Evolutionary conservation across 2,797 vertebrate species (phyloP).

Genomic region (Myiotriccus ornatus): DNA sequence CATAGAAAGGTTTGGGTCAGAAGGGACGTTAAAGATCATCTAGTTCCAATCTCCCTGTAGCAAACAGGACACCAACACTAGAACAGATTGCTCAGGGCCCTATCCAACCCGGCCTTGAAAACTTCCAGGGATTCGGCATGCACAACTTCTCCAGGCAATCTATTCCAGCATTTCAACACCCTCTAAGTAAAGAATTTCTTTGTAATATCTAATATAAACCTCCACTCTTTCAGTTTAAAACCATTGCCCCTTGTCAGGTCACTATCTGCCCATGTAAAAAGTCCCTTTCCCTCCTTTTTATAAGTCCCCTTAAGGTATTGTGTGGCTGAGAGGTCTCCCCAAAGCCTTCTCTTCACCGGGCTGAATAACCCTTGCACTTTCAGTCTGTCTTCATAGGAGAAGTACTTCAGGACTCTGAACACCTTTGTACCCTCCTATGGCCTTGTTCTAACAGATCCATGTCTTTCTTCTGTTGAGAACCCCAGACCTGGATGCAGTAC

Average conservation of each 20-base stretch:
- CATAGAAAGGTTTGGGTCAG: neutral
- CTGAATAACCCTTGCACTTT: neutral
- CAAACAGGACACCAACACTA: neutral
- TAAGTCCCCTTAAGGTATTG: neutral
- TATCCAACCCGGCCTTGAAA: neutral
- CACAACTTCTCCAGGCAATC: neutral
- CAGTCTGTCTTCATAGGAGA: accelerated
- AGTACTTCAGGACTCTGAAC: neutral
- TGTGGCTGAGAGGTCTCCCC: neutral
- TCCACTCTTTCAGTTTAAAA: neutral
- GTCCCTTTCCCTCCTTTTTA: neutral
- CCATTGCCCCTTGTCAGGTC: neutral
- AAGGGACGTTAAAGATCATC: neutral
- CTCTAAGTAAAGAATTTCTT: neutral
- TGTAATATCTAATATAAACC: neutral
- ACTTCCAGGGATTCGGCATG: neutral
- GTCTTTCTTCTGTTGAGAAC: neutral
- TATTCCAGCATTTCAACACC: neutral
- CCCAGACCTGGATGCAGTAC: neutral
- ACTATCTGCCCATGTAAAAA: neutral
- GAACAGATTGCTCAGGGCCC: accelerated
- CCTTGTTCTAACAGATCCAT: neutral
- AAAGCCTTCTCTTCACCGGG: neutral
- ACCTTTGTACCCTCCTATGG: neutral
- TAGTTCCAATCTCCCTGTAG: neutral